Base-by-base conservation (phyloP, 2,888 invertebrate genomes). In the Seira sanloemensis region DNA sequence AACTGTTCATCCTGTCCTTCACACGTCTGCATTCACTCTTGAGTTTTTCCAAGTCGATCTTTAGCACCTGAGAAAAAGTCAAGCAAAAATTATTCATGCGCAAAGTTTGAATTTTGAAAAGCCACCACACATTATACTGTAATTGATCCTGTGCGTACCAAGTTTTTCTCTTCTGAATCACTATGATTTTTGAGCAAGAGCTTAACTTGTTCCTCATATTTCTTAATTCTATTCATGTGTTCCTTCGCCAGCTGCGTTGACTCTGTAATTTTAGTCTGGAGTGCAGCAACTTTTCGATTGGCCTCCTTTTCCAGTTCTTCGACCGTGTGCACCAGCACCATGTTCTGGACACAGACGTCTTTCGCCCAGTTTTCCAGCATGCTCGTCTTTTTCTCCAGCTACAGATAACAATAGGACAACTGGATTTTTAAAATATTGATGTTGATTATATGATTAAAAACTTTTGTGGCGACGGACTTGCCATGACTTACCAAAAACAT, bases 231-330 rank as follows among this genome's bases (percentile, higher is more conserved):
- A 23, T 71, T 78, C 87, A 87, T 88, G 37, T 88, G 88, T 37
- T 86, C 83, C 58, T 88, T 84, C 0, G 88, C 86, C n/a, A 91
- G 88, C 87, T 90, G 90, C 37, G 93, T 91, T 16, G 92, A 92
- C 81, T 92, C 91, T 65, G 91, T 91, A 75, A 94, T 90, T 89
- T 93, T 93, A 67, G 92, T 92, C 90, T 93, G 93, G 54, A 94
- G 90, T 81, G 93, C 90, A 86, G 92, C 91, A 23, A 95, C 93
- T 88, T 93, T 92, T 72, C 92, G 91, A 21, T 93, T 93, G 69
- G 94, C 94, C 89, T 95, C 94, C 24, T 91, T 90, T 91, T 95
- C 95, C 89, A 95, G 90, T 89, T 95, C 94, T 90, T 94, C 93
- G 0, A 95, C 94, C 1, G 94, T 93, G 78, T 92, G 92, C 73